Evolutionary conservation across 2,797 vertebrate species (phyloP), one percentile per base, ranked within the genome.

Genomic region (Meriones psammophilus): DNA sequence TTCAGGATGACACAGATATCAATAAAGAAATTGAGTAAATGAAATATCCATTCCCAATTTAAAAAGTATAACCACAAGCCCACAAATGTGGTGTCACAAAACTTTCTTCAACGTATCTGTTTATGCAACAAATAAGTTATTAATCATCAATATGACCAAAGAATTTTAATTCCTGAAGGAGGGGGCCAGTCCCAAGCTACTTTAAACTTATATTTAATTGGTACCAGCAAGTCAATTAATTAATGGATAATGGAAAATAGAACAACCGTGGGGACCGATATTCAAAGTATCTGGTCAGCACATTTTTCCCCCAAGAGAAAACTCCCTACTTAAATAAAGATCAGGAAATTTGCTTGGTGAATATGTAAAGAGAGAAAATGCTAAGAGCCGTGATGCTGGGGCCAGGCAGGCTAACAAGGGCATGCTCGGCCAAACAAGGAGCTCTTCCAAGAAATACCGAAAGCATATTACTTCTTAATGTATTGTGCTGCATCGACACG

Each of bases 221-320:
- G 88, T 93, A 88, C 56, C 46, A 91, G 91, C 71, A 93, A 94
- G 94, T 96, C 89, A 95, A 88, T 97, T 97, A 97, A 97, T 95
- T 95, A 93, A 88, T 39, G 39, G 73, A 89, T 92, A 93, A 87
- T 90, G 83, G 79, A 71, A 97, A 96, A 81, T 76, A 92, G 66
- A 93, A 92, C n/a, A 74, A 39, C 87, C n/a, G 10, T n/a, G 36
- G 84, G 68, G 95, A 97, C 46, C 36, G 22, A 39, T 89, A 88
- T 89, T 94, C n/a, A 95, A 94, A 97, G 62, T 18, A 91, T 64
- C 42, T 88, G 62, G 86, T 94, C 95, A 97, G 90, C 90, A 94
- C 30, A 84, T 89, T 92, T 17, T 96, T 96, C 88, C 92, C 90
- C 92, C 90, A 94, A 88, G 96, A 96, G 93, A 94, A 54, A 77